Conservation (phyloP, 1,140 invertebrate species). For the Papilio dardanus region DNA sequence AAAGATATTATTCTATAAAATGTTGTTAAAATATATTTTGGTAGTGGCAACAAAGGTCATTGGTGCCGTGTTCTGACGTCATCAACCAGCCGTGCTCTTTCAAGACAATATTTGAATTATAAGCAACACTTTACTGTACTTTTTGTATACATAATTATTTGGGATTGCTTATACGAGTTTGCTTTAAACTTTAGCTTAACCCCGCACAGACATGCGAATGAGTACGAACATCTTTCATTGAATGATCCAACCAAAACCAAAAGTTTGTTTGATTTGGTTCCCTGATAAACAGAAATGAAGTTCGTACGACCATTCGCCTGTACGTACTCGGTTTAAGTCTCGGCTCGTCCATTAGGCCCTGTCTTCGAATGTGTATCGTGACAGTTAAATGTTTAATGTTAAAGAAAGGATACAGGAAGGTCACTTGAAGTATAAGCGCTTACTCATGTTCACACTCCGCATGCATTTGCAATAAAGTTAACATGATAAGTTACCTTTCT, state of each 20-base stretch:
- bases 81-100: not conserved
- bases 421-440: slow-evolving; percentile 9
- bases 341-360: not conserved
- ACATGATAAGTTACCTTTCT: not conserved
- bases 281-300: not conserved
- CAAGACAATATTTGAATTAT: slow-evolving; percentile 42
- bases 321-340: not conserved
- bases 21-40: too few species aligned
- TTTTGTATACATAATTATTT: not conserved
- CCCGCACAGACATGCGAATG: too few species aligned
- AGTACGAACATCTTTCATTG: too few species aligned
- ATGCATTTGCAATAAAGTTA: not conserved
- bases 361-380: not conserved
- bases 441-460: slow-evolving; percentile 1
- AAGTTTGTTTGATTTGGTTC: too few species aligned
- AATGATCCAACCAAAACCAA: too few species aligned
- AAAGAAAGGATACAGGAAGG: slow-evolving; percentile 8
- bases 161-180: not conserved
- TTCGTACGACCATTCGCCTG: not conserved
- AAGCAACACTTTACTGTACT: slow-evolving; percentile 38
- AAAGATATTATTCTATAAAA: too few species aligned
- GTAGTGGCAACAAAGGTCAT: not conserved
- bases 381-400: slow-evolving; percentile 3
- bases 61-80: not conserved
- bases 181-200: too few species aligned